These are phyloP conservation scores for Geococcyx californianus DNA, from an alignment of 2,113 vertebrate species.

Conservation along the genomic window DNA sequence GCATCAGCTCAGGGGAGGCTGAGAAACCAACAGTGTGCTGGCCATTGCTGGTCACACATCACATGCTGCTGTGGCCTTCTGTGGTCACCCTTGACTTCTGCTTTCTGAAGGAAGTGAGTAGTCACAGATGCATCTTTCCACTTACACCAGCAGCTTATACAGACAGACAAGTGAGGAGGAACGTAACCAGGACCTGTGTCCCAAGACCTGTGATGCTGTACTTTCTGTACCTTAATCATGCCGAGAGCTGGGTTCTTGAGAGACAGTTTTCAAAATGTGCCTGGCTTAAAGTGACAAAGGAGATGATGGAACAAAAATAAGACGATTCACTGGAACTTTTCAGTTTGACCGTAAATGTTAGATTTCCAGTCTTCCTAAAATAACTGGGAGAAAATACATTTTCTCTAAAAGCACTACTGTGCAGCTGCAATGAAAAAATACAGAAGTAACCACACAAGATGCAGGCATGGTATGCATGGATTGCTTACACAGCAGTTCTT, in stretches of 20 bases:
- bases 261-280: not conserved
- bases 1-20: not conserved
- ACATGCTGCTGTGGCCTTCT: not conserved
- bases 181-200: not conserved
- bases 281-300: not conserved
- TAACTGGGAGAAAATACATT: not conserved
- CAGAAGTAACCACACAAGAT: not conserved
- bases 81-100: not conserved
- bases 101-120: not conserved
- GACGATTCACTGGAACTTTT: not conserved
- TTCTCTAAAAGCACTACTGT: not conserved
- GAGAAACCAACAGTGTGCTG: not conserved
- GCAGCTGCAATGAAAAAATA: not conserved
- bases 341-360: not conserved
- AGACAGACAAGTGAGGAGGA: not conserved
- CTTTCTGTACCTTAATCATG: not conserved
- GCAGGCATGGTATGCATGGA: not conserved
- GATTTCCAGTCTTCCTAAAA: not conserved
- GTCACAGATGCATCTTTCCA: not conserved
- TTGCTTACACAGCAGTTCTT: constrained; percentile 5
- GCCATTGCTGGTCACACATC: not conserved
- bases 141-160: not conserved
- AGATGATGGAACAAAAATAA: not conserved
- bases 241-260: not conserved
- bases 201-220: not conserved